Percentiles rank a stretch among this genome's conserved stretches.
Evolutionary conservation across 2,797 vertebrate genomes (phyloP).

Genomic region (Antrozous pallidus): DNA sequence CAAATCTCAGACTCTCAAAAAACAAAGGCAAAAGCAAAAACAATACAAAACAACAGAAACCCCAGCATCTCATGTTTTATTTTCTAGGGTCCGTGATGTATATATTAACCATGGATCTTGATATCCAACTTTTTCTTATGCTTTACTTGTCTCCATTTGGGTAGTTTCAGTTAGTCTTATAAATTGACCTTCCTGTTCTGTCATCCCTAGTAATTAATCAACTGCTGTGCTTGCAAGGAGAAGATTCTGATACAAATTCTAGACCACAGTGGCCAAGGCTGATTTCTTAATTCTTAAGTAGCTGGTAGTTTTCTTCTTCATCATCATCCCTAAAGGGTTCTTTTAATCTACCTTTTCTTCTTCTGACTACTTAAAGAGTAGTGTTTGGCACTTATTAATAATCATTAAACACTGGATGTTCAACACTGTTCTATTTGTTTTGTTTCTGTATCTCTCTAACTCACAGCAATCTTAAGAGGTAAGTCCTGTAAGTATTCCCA

Average conservation of each 20-base stretch:
- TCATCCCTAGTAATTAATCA: constrained; percentile 11
- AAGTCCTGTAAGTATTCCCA: not conserved
- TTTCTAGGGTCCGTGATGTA: not conserved
- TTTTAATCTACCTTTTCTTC: not conserved
- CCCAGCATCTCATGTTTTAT: not conserved
- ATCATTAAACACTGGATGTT: not conserved
- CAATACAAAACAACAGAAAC: not conserved
- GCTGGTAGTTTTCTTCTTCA: not conserved
- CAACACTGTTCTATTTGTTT: not conserved
- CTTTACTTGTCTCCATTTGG: not conserved
- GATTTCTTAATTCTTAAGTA: constrained; percentile 14
- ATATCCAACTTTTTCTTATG: not conserved
- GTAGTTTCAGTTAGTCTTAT: not conserved
- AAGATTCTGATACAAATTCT: not conserved
- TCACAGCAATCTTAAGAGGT: not conserved
- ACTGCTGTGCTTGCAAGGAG: not conserved
- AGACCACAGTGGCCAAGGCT: not conserved
- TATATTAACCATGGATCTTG: not conserved
- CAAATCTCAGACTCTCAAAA: not conserved
- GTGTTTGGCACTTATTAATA: not conserved
- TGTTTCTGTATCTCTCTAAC: not conserved
- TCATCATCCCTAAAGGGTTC: not conserved
- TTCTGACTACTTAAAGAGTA: not conserved
- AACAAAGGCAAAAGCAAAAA: not conserved
- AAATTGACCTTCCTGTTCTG: not conserved